Evolutionary conservation across 2,888 invertebrate species (phyloP), one percentile per base, ranked within the genome.

Genomic region (Euspilapteryx auroguttella): DNA sequence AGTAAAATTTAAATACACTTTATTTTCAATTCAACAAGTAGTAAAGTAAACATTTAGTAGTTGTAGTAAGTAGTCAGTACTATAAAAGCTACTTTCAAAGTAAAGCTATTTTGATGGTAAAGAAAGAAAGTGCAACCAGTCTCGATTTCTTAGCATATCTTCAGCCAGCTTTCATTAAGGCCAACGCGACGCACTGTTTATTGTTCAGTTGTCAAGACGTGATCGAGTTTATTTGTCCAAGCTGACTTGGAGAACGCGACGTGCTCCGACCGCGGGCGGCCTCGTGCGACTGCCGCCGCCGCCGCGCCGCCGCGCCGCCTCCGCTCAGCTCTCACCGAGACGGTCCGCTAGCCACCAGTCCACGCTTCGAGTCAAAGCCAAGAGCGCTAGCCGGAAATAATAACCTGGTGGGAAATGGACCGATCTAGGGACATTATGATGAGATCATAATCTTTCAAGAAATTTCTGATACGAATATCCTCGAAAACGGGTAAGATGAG

Each of bases 1-100:
- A 52, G 47, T 51, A 52, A 54, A 52, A 45, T 41, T 47, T 50
- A n/a, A n/a, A n/a, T n/a, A n/a, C n/a, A n/a, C n/a, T n/a, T n/a
- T n/a, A n/a, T n/a, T n/a, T n/a, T n/a, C n/a, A n/a, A n/a, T n/a
- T n/a, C n/a, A n/a, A n/a, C n/a, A n/a, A 21, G n/a, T 10, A 24
- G 12, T 24, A 26, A 24, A 29, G 24, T 24, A 15, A 12, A 14
- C 28, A 15, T 15, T 9, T 28, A 22, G 12, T 13, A 27, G 27
- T n/a, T n/a, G n/a, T n/a, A n/a, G n/a, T n/a, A n/a, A n/a, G n/a
- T n/a, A n/a, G n/a, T n/a, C n/a, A n/a, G n/a, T n/a, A n/a, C n/a
- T n/a, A n/a, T n/a, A n/a, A n/a, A n/a, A n/a, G n/a, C n/a, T n/a
- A n/a, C n/a, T n/a, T n/a, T n/a, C n/a, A n/a, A n/a, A n/a, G n/a